Evolutionary conservation across 2,113 vertebrate genomes (phyloP), one percentile per base, ranked within the genome.

Genomic region (Echinops telfairi): DNA sequence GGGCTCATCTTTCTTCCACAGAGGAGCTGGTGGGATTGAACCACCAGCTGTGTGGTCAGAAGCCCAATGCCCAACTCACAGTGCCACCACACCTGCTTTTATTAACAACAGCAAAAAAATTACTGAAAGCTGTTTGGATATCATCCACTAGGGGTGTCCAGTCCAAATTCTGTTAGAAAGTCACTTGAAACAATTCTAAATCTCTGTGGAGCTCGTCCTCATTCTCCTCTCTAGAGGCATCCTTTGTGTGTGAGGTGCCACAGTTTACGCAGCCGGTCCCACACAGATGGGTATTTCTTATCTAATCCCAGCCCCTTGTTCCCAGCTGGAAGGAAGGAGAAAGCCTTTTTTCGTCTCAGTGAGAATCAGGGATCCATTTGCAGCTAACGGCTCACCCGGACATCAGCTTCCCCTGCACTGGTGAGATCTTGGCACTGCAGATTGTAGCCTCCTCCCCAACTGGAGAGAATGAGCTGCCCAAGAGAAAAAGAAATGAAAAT

Each of bases 361-460:
- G n/a, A 76, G 31, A 77, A 27, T 10, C 0, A 1, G 68, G 4
- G n/a, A 3, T 3, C 5, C 22, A 91, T 20, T 73, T 64, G 76
- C 58, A 80, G 57, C 83, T 62, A 60, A 29, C 2, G 9, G 78
- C 98, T 99, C 95, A 99, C 99, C 98, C 98, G 98, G 53, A 98
- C 86, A 20, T 99, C 99, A 0, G 98, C 98, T 27, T 98, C 98
- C 64, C 98, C 99, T 1, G 98, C 98, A 0, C 98, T 98, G 97
- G 97, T 89, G 14, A 99, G 98, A 73, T 98, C 98, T 97, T 99
- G 99, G 97, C 99, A 99, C 94, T 99, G 98, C 89, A 99, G 86
- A 84, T 98, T 98, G 97, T 99, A 99, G 58, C 98, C 97, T 77
- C 98, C 99, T 97, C 98, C 98, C 98, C 98, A 98, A 0, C 98